These are phyloP conservation scores for Genyomyrus donnyi DNA, from an alignment of 2,113 vertebrate genomes.

Conservation along the genomic window DNA sequence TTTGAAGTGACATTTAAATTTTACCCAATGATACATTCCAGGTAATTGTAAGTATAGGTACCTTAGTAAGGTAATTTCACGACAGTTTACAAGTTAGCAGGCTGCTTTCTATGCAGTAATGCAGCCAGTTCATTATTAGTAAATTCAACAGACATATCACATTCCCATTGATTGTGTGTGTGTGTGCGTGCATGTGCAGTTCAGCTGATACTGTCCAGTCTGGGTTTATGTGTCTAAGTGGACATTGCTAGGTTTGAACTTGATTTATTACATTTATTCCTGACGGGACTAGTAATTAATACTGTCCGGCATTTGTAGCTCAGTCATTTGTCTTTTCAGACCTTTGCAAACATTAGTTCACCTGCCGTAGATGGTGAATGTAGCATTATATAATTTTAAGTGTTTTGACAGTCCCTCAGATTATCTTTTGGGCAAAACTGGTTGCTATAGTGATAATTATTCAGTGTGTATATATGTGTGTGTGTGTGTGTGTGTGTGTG, in stretches of 20 bases:
- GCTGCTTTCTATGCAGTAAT: neutral
- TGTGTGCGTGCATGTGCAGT: neutral
- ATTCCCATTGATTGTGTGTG: neutral
- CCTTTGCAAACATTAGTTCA: neutral
- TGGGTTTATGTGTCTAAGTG: neutral
- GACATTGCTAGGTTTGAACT: neutral
- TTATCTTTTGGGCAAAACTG: neutral
- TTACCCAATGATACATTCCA: neutral
- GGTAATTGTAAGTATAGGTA: neutral
- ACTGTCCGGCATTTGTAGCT: neutral
- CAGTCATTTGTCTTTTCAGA: neutral
- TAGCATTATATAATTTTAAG: neutral
- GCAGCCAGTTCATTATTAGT: neutral
- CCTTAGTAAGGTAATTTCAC: neutral
- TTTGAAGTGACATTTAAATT: neutral
- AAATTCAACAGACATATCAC: neutral
- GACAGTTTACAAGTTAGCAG: neutral
- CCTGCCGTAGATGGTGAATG: neutral
- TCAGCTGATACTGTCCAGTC: neutral
- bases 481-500: neutral
- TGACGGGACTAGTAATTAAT: neutral
- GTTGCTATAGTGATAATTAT: neutral
- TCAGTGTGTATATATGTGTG: neutral
- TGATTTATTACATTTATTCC: neutral
- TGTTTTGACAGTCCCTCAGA: neutral